Evolutionary conservation across 2,888 invertebrate genomes (phyloP).

Genomic region (Zonitis immaculata): DNA sequence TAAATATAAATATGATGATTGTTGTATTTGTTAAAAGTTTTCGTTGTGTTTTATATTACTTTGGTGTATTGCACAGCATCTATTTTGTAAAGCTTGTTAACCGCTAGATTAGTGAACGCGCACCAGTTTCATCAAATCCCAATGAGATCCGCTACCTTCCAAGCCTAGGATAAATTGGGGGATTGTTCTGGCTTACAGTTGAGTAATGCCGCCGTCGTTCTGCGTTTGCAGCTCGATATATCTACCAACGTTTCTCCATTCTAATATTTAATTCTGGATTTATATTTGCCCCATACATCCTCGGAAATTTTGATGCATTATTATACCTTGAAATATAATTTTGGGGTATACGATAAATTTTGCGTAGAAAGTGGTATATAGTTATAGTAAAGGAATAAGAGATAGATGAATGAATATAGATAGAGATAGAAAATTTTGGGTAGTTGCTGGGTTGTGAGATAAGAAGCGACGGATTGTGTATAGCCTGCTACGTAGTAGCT

Average conservation of each 20-base stretch:
- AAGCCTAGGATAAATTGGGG: conserved; percentile 49
- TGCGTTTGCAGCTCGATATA: conserved; percentile 49
- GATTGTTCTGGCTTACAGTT: conserved; percentile 49
- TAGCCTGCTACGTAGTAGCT: no score
- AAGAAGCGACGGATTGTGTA: conserved; percentile 44
- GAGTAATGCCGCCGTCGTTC: conserved; percentile 49
- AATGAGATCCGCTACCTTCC: conserved; percentile 49
- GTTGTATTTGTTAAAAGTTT: no score
- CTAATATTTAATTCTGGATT: conserved; percentile 51
- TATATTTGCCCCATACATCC: conserved; percentile 48
- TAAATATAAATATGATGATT: no score
- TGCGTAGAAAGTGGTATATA: no score
- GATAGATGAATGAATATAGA: no score
- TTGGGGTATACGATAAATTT: conserved; percentile 41
- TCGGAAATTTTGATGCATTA: conserved; percentile 49
- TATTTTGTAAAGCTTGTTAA: conserved; percentile 51
- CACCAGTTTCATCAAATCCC: conserved; percentile 51
- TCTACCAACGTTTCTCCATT: conserved; percentile 43
- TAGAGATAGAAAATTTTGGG: conserved; percentile 10
- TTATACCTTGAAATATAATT: conserved; percentile 50
- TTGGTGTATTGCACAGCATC: no score
- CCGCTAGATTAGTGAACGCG: conserved; percentile 49
- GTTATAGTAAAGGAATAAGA: no score
- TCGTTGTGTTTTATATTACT: no score
- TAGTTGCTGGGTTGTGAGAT: conserved; percentile 44